A percentile compares a stretch with the other conserved stretches of the same genome.
Conservation (phyloP, 2,888 invertebrate species). For the Thysanoteuthis rhombus region DNA sequence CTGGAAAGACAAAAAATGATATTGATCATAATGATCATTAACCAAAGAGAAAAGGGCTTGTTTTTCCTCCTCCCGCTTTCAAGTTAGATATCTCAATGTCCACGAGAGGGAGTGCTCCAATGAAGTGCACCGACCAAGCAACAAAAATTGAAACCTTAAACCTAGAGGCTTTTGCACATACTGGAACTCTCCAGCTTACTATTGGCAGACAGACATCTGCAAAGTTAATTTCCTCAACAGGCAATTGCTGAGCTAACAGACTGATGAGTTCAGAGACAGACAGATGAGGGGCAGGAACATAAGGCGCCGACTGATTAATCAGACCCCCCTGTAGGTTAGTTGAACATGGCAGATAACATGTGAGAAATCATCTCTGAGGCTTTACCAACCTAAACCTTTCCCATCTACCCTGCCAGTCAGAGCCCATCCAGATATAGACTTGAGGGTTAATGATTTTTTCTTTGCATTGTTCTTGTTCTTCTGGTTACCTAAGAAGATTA, state of each 20-base stretch:
- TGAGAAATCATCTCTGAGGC: not conserved
- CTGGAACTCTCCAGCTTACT: not conserved
- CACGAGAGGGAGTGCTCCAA: not conserved
- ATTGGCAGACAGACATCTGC: not conserved
- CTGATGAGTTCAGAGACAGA: not conserved
- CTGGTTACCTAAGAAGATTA: not conserved
- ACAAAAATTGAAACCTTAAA: not conserved
- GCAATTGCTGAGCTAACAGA: not conserved
- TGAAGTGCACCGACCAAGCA: not conserved
- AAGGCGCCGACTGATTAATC: not conserved
- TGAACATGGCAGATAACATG: constrained; percentile 12
- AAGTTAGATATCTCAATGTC: not conserved
- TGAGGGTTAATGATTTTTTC: not conserved
- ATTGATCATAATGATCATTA: not conserved
- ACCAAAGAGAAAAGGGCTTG: not conserved
- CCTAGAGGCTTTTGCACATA: not conserved
- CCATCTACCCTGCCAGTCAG: not conserved
- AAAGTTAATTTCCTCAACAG: not conserved
- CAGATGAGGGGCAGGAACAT: not conserved
- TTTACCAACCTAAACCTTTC: not conserved
- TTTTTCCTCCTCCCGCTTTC: not conserved
- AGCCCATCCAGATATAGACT: not conserved
- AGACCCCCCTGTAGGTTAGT: not conserved
- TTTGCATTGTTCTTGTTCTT: not conserved
- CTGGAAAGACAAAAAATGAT: not conserved